phyloP scores from a whole-genome alignment of 2,888 invertebrate species.

The Tinea trinotella region DNA sequence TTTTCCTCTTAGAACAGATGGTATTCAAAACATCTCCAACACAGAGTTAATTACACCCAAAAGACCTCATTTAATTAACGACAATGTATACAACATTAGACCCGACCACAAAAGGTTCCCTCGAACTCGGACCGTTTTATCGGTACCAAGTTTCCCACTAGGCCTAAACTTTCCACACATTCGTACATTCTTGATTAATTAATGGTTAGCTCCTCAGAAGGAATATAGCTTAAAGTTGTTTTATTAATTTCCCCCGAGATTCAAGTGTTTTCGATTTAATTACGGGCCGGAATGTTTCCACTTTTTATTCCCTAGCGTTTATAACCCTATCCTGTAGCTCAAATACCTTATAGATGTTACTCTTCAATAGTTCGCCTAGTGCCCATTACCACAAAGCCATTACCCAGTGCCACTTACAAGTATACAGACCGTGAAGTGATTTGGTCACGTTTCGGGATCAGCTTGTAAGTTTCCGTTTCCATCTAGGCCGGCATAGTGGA shows the following conservation, averaged over 20 bases:
- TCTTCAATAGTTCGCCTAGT: too few species aligned
- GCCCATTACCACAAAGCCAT: too few species aligned
- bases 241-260: constrained; percentile 17
- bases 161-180: constrained; percentile 15
- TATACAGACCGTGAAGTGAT: too few species aligned
- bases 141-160: constrained; percentile 25
- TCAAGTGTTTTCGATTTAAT: constrained; percentile 14
- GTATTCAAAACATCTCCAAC: constrained; percentile 19
- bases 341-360: too few species aligned
- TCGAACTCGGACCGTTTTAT: constrained; percentile 33
- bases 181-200: constrained; percentile 17
- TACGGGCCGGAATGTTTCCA: constrained; percentile 4
- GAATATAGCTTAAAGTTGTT: constrained; percentile 16
- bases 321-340: constrained; percentile 13
- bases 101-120: constrained; percentile 40
- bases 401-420: too few species aligned
- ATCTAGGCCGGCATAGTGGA: too few species aligned
- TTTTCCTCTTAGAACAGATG: not conserved
- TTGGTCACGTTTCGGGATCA: too few species aligned
- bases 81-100: constrained; percentile 52
- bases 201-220: constrained; percentile 16
- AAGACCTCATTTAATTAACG: constrained; percentile 45
- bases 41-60: constrained; percentile 25
- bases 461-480: too few species aligned
- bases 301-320: constrained; percentile 14